A percentile compares a stretch with the other conserved stretches of the same genome.
phyloP scores from a whole-genome alignment of 2,888 invertebrate species.

The Dicyrtomina minuta region DNA sequence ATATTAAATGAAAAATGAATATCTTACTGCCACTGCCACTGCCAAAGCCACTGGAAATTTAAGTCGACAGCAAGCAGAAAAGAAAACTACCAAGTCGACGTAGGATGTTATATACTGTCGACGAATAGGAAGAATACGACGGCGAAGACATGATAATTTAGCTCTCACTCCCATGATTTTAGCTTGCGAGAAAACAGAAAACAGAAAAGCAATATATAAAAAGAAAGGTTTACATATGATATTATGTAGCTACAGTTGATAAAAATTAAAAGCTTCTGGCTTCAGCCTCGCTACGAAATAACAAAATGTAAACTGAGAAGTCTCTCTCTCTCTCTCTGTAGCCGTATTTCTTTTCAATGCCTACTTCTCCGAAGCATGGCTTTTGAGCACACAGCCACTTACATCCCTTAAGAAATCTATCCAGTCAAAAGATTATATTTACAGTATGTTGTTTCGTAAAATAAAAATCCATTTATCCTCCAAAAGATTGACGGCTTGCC shows the following conservation, averaged over 20 bases:
- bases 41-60: no score
- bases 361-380: not conserved
- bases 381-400: not conserved
- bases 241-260: slow-evolving; percentile 8
- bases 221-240: no score
- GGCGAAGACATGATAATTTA: no score
- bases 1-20: no score
- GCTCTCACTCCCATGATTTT: no score
- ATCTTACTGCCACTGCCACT: no score
- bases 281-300: not conserved
- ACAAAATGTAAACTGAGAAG: slow-evolving; percentile 9
- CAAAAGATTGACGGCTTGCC: not conserved
- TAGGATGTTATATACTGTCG: no score
- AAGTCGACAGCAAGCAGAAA: not conserved
- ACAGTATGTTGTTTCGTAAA: not conserved
- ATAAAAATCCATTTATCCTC: slow-evolving; percentile 11
- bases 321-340: not conserved
- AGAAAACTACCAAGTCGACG: no score
- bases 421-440: not conserved
- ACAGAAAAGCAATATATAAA: no score
- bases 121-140: no score
- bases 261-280: slow-evolving; percentile 28
- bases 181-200: no score
- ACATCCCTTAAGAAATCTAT: not conserved
- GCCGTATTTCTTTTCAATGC: not conserved